A percentile compares a stretch with the other conserved stretches of the same genome.
These are phyloP conservation scores for Aselliscus stoliczkanus DNA, from an alignment of 2,797 vertebrate genomes.

Conservation along the genomic window DNA sequence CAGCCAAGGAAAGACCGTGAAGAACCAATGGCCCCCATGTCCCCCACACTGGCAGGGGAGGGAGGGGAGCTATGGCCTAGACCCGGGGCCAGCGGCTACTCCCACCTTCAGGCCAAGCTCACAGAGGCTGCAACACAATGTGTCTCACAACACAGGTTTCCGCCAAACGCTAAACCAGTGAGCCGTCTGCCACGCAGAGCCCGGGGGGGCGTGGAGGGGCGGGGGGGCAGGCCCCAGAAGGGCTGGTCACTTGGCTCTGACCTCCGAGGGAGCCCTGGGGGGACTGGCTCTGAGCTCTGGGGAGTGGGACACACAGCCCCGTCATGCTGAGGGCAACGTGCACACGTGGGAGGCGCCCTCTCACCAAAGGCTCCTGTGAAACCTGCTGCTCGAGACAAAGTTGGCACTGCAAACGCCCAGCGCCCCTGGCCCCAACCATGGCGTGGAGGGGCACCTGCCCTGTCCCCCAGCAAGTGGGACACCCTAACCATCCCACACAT, in stretches of 20 bases:
- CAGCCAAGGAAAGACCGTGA: neutral
- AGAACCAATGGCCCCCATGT: accelerated
- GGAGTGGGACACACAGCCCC: neutral
- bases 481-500: neutral
- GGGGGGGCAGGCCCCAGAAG: accelerated
- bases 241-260: neutral
- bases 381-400: accelerated
- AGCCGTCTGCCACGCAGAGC: neutral
- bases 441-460: accelerated
- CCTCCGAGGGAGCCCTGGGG: accelerated
- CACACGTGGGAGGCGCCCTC: accelerated
- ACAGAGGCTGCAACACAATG: accelerated
- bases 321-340: accelerated
- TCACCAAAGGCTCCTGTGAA: neutral
- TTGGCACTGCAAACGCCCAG: accelerated
- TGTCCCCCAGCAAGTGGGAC: accelerated
- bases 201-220: too few relatives aligned
- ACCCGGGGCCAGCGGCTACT: neutral
- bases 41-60: too few relatives aligned
- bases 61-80: neutral
- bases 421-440: accelerated
- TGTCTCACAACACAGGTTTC: neutral
- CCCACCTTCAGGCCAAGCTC: neutral
- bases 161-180: neutral
- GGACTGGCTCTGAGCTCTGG: neutral